phyloP scores from a whole-genome alignment of 2,888 invertebrate species.

The Loripinus fragilis region DNA sequence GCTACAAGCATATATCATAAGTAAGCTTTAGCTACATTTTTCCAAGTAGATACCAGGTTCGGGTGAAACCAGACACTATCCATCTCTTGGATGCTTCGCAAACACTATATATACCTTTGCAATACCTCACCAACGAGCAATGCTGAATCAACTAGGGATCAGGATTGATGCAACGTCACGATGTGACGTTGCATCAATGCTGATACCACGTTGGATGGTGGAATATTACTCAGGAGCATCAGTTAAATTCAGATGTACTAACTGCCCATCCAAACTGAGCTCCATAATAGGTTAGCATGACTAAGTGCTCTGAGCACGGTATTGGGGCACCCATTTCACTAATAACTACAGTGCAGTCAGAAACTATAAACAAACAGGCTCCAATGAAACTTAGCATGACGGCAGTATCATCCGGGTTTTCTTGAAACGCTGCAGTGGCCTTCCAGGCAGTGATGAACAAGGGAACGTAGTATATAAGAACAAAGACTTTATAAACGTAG shows the following conservation, averaged over 20 bases:
- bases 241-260: slow-evolving; percentile 58
- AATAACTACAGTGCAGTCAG: slow-evolving; percentile 69
- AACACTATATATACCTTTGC: no score
- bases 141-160: no score
- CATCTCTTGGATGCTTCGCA: no score
- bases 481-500: slow-evolving; percentile 51
- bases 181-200: no score
- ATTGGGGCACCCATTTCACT: slow-evolving; percentile 66
- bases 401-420: slow-evolving; percentile 52
- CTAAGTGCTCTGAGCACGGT: slow-evolving; percentile 62
- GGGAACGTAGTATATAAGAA: slow-evolving; percentile 62
- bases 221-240: background rate
- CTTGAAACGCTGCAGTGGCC: slow-evolving; percentile 63
- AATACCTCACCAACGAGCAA: no score
- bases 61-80: no score
- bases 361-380: slow-evolving; percentile 66
- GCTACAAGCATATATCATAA: no score
- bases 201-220: no score
- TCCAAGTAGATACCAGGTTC: no score
- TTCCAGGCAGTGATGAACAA: slow-evolving; percentile 70
- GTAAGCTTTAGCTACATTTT: no score
- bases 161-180: no score
- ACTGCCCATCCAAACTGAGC: slow-evolving; percentile 72
- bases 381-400: slow-evolving; percentile 64
- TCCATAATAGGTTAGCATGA: slow-evolving; percentile 71